Evolutionary conservation across 2,888 invertebrate species (phyloP).

Genomic region (Drosophila ezoana): DNA sequence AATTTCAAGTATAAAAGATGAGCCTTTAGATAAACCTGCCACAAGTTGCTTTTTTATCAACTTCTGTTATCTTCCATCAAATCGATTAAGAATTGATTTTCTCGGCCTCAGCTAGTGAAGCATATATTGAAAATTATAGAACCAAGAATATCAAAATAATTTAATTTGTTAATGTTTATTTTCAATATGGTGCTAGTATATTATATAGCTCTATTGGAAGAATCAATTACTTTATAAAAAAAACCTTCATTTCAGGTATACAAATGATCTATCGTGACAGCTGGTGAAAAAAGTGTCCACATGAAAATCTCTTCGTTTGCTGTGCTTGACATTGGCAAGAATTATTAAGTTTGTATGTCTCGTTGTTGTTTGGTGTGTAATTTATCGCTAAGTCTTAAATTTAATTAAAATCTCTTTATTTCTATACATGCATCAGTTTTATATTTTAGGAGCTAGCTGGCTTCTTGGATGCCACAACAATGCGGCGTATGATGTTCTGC

Average conservation of each 20-base stretch:
- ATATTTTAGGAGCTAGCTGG: conserved; percentile 24
- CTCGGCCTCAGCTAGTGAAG: no score
- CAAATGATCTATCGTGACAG: neutral
- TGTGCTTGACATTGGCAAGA: conserved; percentile 17
- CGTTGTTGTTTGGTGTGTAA: conserved; percentile 42
- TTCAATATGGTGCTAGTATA: no score
- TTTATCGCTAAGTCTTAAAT: conserved; percentile 35
- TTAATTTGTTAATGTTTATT: no score
- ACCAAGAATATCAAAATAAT: no score
- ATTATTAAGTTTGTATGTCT: conserved; percentile 44
- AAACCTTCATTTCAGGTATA: conserved; percentile 10
- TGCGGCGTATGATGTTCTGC: conserved; percentile 71
- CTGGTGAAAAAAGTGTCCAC: neutral
- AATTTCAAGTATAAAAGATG: no score
- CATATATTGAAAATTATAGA: no score
- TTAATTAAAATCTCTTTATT: conserved; percentile 31
- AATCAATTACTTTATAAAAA: neutral
- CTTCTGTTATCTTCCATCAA: no score
- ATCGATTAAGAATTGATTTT: no score
- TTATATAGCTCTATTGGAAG: no score
- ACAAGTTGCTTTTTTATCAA: no score
- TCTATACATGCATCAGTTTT: conserved; percentile 6
- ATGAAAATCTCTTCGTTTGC: neutral
- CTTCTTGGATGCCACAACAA: conserved; percentile 74
- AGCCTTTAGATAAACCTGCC: no score